phyloP scores from a whole-genome alignment of 2,888 invertebrate genomes.

The Mantis religiosa region DNA sequence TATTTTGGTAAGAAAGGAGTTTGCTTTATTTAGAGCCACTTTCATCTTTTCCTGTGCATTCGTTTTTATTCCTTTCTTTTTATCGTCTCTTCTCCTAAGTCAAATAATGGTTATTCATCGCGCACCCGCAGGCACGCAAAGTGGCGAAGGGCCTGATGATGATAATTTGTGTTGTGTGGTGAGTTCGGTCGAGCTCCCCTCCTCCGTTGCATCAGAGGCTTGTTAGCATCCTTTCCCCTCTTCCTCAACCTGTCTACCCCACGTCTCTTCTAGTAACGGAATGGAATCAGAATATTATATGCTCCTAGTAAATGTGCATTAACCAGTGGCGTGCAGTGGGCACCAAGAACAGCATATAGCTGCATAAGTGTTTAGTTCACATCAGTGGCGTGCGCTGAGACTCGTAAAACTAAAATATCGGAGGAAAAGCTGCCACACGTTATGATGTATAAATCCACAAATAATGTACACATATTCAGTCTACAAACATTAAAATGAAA shows the following conservation, averaged over 20 bases:
- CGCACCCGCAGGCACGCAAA: conserved; percentile 19
- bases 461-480: no score
- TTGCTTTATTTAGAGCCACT: background rate
- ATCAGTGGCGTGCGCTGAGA: background rate
- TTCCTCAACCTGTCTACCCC: background rate
- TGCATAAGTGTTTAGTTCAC: no score
- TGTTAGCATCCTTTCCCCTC: background rate
- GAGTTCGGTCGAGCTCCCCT: background rate
- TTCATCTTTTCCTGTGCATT: background rate
- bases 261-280: background rate
- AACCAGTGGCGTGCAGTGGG: background rate
- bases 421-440: no score
- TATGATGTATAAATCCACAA: no score
- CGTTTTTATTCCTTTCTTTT: background rate
- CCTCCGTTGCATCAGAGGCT: background rate
- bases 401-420: no score
- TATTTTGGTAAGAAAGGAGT: background rate
- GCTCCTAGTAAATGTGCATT: background rate
- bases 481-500: no score
- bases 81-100: background rate
- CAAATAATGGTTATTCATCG: conserved; percentile 18
- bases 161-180: conserved; percentile 12
- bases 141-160: conserved; percentile 20
- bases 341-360: background rate
- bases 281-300: background rate